A percentile compares a stretch with the other conserved stretches of the same genome.
These are phyloP conservation scores for Euproctis similis DNA, from an alignment of 2,888 invertebrate genomes.

Conservation along the genomic window DNA sequence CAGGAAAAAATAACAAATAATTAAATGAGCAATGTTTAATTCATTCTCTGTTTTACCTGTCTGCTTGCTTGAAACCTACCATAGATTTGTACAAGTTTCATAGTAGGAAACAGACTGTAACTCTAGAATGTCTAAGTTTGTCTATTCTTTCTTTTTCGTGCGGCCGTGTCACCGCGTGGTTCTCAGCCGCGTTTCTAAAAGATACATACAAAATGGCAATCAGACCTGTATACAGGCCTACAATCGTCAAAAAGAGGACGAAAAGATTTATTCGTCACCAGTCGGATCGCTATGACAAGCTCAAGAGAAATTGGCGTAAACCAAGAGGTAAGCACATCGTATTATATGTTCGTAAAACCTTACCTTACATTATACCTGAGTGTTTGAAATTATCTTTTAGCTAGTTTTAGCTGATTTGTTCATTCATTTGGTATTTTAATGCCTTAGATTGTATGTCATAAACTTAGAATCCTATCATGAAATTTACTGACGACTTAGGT, in stretches of 20 bases:
- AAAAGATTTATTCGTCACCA: constrained; percentile 99
- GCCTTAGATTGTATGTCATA: too few relatives aligned
- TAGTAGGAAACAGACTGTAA: constrained; percentile 41
- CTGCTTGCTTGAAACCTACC: too few relatives aligned
- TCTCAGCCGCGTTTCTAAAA: constrained; percentile 55
- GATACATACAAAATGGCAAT: constrained; percentile 85
- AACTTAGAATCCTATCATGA: too few relatives aligned
- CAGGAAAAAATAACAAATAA: too few relatives aligned
- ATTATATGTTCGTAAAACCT: constrained; percentile 9
- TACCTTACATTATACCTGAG: too few relatives aligned
- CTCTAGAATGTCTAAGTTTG: constrained; percentile 54
- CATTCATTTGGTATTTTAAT: too few relatives aligned
- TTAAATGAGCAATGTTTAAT: too few relatives aligned
- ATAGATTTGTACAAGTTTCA: too few relatives aligned
- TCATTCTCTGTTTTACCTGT: too few relatives aligned
- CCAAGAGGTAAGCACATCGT: constrained; percentile 83
- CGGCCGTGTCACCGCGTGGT: constrained; percentile 76
- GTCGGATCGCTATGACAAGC: constrained; percentile 97
- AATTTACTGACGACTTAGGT: too few relatives aligned
- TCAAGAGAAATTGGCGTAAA: constrained; percentile 98
- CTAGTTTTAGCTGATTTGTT: too few relatives aligned
- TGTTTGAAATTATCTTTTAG: too few relatives aligned
- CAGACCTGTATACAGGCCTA: constrained; percentile 90
- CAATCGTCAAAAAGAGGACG: constrained; percentile 96
- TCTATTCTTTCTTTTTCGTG: constrained; percentile 72